A percentile compares a stretch with the other conserved stretches of the same genome.
Conservation (phyloP, 1,140 invertebrate species). For the Zaprionus kolodkinae region DNA sequence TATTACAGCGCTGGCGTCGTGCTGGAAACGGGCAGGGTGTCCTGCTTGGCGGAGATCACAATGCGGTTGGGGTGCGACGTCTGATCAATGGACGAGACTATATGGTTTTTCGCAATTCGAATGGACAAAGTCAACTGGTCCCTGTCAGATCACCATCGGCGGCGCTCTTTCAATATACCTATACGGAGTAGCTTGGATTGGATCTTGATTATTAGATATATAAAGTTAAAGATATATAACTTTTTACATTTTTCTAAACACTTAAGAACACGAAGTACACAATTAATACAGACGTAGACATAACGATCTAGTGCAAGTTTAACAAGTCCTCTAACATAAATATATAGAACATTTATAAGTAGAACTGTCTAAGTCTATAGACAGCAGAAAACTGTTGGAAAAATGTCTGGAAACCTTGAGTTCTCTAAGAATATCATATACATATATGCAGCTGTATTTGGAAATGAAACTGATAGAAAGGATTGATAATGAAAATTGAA, state of each 20-base stretch:
- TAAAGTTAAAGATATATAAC: neutral
- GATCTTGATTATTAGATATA: neutral
- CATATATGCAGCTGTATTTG: no score
- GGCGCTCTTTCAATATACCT: slow-evolving; percentile 88
- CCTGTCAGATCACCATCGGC: slow-evolving; percentile 90
- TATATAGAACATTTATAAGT: neutral
- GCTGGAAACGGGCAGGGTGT: slow-evolving; percentile 44
- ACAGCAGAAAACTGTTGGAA: no score
- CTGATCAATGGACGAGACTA: slow-evolving; percentile 91
- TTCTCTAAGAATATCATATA: no score
- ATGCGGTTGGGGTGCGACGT: slow-evolving; percentile 76
- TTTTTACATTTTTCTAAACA: slow-evolving; percentile 16
- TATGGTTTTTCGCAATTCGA: slow-evolving; percentile 86
- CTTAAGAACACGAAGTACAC: slow-evolving; percentile 18
- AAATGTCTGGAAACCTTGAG: no score
- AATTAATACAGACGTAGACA: slow-evolving; percentile 35
- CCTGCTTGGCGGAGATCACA: slow-evolving; percentile 38
- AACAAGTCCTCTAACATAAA: slow-evolving; percentile 8
- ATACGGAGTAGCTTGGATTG: slow-evolving; percentile 65
- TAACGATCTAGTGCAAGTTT: slow-evolving; percentile 16
- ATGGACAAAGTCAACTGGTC: slow-evolving; percentile 87
- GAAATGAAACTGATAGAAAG: no score
- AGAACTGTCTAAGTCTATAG: no score
- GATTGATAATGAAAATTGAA: no score
- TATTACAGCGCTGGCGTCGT: slow-evolving; percentile 81